A percentile compares a stretch with the other conserved stretches of the same genome.
Evolutionary conservation across 2,113 vertebrate genomes (phyloP).

Genomic region (Psittacula cyanocephala): DNA sequence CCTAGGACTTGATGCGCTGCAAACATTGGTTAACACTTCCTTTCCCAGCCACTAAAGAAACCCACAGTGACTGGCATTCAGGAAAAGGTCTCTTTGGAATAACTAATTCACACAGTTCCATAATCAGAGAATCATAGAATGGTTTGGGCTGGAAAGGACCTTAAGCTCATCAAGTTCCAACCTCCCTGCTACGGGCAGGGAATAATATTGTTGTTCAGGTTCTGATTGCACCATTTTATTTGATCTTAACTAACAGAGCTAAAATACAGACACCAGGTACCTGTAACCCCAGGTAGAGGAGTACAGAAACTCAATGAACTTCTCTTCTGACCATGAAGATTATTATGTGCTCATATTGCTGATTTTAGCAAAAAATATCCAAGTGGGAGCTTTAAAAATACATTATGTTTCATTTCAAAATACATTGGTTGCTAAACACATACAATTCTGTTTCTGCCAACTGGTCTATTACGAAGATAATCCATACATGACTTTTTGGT

Average conservation of each 20-base stretch:
- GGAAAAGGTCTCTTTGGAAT: constrained; percentile 51
- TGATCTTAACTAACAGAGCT: constrained; percentile 50
- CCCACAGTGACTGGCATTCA: constrained; percentile 34
- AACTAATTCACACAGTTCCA: constrained; percentile 31
- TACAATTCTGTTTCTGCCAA: constrained; percentile 61
- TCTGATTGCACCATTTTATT: constrained; percentile 7
- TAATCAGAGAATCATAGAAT: not conserved
- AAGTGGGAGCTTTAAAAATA: constrained; percentile 44
- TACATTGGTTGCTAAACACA: constrained; percentile 65
- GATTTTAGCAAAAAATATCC: constrained; percentile 63
- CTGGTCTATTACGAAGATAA: constrained; percentile 49
- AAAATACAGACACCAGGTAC: constrained; percentile 59
- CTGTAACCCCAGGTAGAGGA: constrained; percentile 50
- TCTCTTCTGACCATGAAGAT: constrained; percentile 57
- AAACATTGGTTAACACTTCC: constrained; percentile 63
- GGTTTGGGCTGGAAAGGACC: not conserved
- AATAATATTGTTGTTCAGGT: constrained; percentile 11
- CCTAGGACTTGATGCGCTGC: constrained; percentile 43
- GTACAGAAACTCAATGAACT: constrained; percentile 57
- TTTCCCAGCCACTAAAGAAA: constrained; percentile 48
- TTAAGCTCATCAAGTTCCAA: not conserved
- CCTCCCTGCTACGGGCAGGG: not conserved
- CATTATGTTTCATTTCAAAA: constrained; percentile 66
- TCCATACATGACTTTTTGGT: constrained; percentile 37
- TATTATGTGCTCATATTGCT: constrained; percentile 21